These are phyloP conservation scores for Anisognathus igniventris DNA, from an alignment of 2,797 vertebrate genomes.

Conservation along the genomic window DNA sequence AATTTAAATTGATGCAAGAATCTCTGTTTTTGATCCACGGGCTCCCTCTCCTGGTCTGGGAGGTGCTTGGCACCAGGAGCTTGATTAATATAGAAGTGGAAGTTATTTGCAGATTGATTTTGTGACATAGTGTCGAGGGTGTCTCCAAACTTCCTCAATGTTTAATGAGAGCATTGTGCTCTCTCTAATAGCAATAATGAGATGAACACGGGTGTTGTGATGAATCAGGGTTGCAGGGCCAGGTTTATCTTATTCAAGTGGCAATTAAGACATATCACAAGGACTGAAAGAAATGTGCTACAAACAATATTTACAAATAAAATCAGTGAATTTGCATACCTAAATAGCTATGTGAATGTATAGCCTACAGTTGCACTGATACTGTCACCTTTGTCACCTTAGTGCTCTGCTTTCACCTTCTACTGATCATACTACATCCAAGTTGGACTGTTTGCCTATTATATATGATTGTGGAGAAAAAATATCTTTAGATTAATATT, in stretches of 20 bases:
- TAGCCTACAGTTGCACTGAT: not conserved
- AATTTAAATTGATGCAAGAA: not conserved
- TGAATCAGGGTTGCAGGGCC: not conserved
- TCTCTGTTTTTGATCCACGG: conserved; percentile 25
- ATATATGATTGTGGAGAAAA: not conserved
- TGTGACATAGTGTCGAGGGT: not conserved
- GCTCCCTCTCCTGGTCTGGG: conserved; percentile 71
- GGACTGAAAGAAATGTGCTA: not conserved
- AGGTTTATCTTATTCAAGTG: not conserved
- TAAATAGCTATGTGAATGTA: rapidly evolving
- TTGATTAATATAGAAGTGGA: not conserved
- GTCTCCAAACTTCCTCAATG: not conserved
- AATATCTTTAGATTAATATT: not conserved
- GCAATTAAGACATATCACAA: not conserved
- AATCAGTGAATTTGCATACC: not conserved
- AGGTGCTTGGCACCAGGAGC: not conserved
- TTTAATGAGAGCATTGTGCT: not conserved
- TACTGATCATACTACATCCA: not conserved
- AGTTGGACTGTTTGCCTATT: not conserved
- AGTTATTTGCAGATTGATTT: not conserved
- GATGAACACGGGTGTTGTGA: not conserved
- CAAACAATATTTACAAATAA: not conserved
- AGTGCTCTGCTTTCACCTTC: not conserved
- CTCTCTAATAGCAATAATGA: not conserved
- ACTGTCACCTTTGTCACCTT: not conserved